Conservation (phyloP, 1,140 invertebrate genomes). For the Eriocheir sinensis region DNA sequence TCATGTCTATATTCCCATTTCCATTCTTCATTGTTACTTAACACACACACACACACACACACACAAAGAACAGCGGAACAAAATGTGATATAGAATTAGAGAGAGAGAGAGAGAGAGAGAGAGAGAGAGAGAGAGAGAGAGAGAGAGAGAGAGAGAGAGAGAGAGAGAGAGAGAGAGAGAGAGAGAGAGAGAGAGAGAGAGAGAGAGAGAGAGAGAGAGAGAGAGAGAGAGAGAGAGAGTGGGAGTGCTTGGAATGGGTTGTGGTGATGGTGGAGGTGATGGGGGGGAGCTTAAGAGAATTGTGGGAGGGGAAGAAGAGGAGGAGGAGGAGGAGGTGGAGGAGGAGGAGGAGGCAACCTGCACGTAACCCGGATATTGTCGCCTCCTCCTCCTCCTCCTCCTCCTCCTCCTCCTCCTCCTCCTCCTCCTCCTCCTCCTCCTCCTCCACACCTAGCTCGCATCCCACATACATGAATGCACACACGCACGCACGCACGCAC, state of each 20-base stretch:
- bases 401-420: slow-evolving; percentile 40
- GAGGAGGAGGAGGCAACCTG: slow-evolving; percentile 21
- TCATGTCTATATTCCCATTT: too few species aligned
- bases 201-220: not conserved
- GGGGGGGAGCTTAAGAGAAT: not conserved
- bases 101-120: too few species aligned
- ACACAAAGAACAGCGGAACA: too few species aligned
- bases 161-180: too few species aligned
- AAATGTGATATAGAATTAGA: too few species aligned
- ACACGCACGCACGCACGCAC: too few species aligned
- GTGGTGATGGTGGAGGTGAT: not conserved
- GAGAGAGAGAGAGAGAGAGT: not conserved
- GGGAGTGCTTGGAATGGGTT: not conserved
- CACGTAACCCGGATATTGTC: slow-evolving; percentile 54
- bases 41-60: too few species aligned
- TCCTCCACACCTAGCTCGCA: not conserved
- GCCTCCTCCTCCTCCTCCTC: slow-evolving; percentile 32
- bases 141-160: too few species aligned
- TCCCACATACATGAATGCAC: not conserved
- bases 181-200: too few species aligned
- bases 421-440: slow-evolving; percentile 2
- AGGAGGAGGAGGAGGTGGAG: slow-evolving; percentile 10
- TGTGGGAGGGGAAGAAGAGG: not conserved
- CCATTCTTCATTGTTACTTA: too few species aligned
- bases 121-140: too few species aligned